These are phyloP conservation scores for Crypturellus tataupa DNA, from an alignment of 2,797 vertebrate genomes.

Conservation along the genomic window DNA sequence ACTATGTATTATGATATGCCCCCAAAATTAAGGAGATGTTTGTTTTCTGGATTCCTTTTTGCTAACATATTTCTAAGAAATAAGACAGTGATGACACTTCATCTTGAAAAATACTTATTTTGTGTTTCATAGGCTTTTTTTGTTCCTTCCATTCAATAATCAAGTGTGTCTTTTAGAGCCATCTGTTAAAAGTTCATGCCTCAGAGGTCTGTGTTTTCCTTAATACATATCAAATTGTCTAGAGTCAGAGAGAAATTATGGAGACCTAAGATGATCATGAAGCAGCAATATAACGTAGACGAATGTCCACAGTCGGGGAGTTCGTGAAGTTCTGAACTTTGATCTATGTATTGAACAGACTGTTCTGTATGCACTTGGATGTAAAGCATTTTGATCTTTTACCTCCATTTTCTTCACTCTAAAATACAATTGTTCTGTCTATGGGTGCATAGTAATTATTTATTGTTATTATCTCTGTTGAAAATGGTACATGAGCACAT, in stretches of 20 bases:
- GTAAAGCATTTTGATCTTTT: not conserved
- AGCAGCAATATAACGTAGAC: not conserved
- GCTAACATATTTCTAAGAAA: not conserved
- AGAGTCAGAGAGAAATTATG: not conserved
- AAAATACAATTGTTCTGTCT: not conserved
- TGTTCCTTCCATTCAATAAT: not conserved
- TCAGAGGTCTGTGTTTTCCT: not conserved
- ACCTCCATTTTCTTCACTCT: not conserved
- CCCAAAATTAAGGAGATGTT: not conserved
- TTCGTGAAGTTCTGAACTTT: not conserved
- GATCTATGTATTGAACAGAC: not conserved
- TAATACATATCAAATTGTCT: not conserved
- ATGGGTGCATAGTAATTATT: not conserved
- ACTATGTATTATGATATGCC: too few species aligned
- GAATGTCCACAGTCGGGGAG: not conserved
- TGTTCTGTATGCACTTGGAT: not conserved
- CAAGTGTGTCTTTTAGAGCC: accelerated
- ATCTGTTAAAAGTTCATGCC: not conserved
- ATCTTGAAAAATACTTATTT: not conserved
- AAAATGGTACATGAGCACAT: not conserved
- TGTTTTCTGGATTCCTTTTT: not conserved
- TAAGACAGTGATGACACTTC: not conserved
- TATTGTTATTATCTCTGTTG: not conserved
- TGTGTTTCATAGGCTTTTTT: not conserved
- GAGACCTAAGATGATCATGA: not conserved